Base-by-base conservation (phyloP, 2,797 vertebrate genomes). In the Typhlichthys eigenmanni region DNA sequence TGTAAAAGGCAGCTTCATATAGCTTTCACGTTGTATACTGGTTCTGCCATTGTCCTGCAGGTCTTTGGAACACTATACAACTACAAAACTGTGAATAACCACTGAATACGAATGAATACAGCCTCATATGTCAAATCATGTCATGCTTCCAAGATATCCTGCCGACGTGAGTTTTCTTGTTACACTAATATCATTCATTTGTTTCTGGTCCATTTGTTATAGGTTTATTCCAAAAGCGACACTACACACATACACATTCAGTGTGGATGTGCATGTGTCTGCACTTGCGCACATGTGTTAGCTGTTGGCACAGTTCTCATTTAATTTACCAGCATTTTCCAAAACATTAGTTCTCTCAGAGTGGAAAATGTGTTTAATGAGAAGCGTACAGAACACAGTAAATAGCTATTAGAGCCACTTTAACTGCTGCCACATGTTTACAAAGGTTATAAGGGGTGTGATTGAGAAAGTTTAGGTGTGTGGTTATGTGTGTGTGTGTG, bases 301-400 rank as follows among this genome's bases (percentile, higher is more conserved):
- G 83, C 78, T 75, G 76, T 75, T 91, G 87, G 85, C 86, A 88
- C 71, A 67, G 75, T 74, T 74, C 81, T 72, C 77, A 76, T 86
- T 86, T 89, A 76, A 83, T 88, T 89, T 87, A 80, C 85, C 79
- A 71, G 82, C 84, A 75, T 90, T 91, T 92, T 91, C 89, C 88
- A 87, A 92, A 91, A 92, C 89, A 91, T 90, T 86, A 83, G 86
- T 88, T 91, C 86, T 88, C 86, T 85, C 83, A 38, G 60, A 89
- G 88, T 92, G 91, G 91, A 92, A 93, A 93, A 92, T 89, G 82
- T 89, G 79, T 87, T 91, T 92, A 89, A 92, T 92, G 87, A 90
- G 91, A 86, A 90, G 85, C 61, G 66, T 81, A 85, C 85, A 89
- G 90, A 92, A 92, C 91, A 92, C 83, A 83, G 89, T 92, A 92